A percentile compares a stretch with the other conserved stretches of the same genome.
Conservation (phyloP, 2,797 vertebrate genomes). For the Nasua narica region DNA sequence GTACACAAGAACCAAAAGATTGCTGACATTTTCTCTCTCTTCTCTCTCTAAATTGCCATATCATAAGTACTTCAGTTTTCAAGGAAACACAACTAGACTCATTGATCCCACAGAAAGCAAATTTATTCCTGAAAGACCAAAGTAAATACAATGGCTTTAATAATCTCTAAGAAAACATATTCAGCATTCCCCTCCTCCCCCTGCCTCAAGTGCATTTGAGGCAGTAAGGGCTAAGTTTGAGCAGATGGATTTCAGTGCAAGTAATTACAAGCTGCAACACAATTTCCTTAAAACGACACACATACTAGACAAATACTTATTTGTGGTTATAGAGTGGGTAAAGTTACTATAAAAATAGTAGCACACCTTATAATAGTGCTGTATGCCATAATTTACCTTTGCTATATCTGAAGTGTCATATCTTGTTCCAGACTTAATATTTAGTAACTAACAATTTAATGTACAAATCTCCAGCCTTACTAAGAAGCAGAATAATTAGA, state of each 20-base stretch:
- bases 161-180: conserved; percentile 5
- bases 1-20: not conserved
- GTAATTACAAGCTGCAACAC: conserved; percentile 80
- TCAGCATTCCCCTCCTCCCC: not conserved
- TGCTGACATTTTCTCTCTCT: not conserved
- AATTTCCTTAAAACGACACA: conserved; percentile 75
- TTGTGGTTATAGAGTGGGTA: conserved; percentile 80
- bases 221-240: conserved; percentile 37
- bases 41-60: not conserved
- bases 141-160: conserved; percentile 52
- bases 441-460: conserved; percentile 85
- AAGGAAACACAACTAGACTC: not conserved
- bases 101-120: conserved; percentile 52
- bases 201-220: conserved; percentile 46
- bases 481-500: conserved; percentile 64
- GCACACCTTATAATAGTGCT: conserved; percentile 78
- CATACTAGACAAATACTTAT: conserved; percentile 77
- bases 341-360: conserved; percentile 81
- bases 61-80: conserved; percentile 10
- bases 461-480: conserved; percentile 56
- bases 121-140: conserved; percentile 58
- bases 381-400: conserved; percentile 79
- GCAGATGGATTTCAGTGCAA: conserved; percentile 68
- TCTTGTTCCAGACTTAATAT: conserved; percentile 81
- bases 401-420: conserved; percentile 77